Base-by-base conservation (phyloP, 2,797 vertebrate species). In the Urocyon cinereoargenteus region DNA sequence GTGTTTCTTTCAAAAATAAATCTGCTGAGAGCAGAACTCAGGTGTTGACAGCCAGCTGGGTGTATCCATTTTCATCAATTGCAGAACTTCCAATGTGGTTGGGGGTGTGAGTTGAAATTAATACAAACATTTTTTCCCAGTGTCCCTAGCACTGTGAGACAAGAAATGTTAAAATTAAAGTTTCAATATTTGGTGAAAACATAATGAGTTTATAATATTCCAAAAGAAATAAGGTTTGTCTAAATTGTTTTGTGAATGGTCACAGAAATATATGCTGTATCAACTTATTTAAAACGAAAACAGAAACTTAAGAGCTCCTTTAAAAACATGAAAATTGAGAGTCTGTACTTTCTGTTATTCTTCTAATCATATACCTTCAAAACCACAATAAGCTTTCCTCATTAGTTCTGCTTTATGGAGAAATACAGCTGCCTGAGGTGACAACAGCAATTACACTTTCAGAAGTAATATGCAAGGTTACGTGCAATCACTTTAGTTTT, bases 1-100 rank as follows among this genome's bases (percentile, higher is more conserved):
- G 64, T 89, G 28, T 95, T 96, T 89, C 68, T 97, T 97, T 92
- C 90, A 45, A 93, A 97, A 98, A 92, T 79, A 96, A 97, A 97
- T 89, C 90, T 90, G 90, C 62, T 5, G 2, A 64, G 86, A 86
- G 49, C 75, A 82, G 40, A 92, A 26, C 24, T 86, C 94, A 86
- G 57, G 59, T 83, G 68, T 73, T 95, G 93, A 97, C 85, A 96
- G 86, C 64, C 64, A 36, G 36, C 53, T 92, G 45, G 28, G 68
- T 70, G 22, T 86, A 89, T 90, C 84, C 86, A 73, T 96, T 97
- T 93, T 94, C 83, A 91, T 93, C 57, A 70, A 24, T 16, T 75
- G 34, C 22, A 97, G 73, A 94, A 91, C 22, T 89, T 97, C 68
- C 94, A 94, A 0, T 31, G 86, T 68, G 59, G 79, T 91, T 53